phyloP scores from a whole-genome alignment of 2,113 vertebrate genomes.

The Micromys minutus region DNA sequence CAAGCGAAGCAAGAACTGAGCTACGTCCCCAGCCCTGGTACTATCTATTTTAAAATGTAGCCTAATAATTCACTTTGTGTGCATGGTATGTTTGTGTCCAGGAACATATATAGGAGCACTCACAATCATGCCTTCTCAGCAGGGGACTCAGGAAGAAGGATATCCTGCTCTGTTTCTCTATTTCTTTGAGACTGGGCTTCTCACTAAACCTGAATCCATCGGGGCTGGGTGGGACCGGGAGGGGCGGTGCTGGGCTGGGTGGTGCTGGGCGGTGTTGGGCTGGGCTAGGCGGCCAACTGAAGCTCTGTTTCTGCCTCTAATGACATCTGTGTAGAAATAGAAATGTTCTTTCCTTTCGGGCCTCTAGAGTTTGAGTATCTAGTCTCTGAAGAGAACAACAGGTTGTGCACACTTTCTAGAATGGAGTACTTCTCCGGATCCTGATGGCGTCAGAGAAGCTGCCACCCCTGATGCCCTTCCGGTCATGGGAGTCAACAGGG shows the following conservation, averaged over 20 bases:
- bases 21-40: background rate
- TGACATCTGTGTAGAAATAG: background rate
- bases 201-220: background rate
- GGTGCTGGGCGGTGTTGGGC: too few relatives aligned
- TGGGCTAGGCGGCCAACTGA: background rate
- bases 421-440: background rate
- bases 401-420: background rate
- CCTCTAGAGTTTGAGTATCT: background rate
- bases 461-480: background rate
- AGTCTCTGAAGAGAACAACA: background rate
- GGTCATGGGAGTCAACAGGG: too few relatives aligned
- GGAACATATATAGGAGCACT: background rate
- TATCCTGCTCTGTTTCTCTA: background rate
- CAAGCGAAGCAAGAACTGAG: background rate
- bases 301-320: background rate
- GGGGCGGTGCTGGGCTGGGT: too few relatives aligned
- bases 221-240: background rate
- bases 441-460: background rate
- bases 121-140: background rate
- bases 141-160: background rate
- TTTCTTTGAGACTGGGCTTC: background rate
- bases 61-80: background rate
- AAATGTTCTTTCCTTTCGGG: background rate
- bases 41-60: background rate
- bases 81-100: background rate